Conservation (phyloP, 2,797 vertebrate genomes). For the Chiropotes sagulatus region DNA sequence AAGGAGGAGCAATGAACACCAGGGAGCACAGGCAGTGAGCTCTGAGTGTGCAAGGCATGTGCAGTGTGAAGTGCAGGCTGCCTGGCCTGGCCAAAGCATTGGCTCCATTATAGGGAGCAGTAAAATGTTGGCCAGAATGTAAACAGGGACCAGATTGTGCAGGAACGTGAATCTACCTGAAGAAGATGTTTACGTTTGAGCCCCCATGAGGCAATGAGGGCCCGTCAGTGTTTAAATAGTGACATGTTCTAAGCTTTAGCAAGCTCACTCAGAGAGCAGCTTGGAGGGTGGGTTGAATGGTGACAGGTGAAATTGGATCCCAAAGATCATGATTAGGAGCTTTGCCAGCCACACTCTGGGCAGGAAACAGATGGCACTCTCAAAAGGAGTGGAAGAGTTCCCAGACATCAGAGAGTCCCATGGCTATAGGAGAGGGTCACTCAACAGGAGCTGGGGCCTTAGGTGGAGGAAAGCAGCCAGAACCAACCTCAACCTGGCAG, state of each 20-base stretch:
- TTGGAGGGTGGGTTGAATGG: conserved; percentile 8
- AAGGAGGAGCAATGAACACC: neutral
- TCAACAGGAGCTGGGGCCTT: neutral
- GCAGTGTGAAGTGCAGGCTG: neutral
- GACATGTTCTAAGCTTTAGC: conserved; percentile 12
- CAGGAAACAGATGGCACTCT: conserved; percentile 67
- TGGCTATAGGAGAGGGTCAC: neutral
- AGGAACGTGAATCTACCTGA: neutral
- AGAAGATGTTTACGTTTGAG: neutral
- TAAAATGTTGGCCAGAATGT: neutral
- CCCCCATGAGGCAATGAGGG: neutral
- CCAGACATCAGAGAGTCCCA: conserved; percentile 35
- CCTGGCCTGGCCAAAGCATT: neutral
- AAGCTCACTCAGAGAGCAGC: conserved; percentile 24
- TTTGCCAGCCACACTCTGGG: conserved; percentile 8
- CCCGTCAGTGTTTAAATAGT: neutral
- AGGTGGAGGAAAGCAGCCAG: neutral
- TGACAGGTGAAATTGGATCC: conserved; percentile 50
- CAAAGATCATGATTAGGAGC: conserved; percentile 54
- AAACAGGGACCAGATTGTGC: neutral
- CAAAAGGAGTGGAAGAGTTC: conserved; percentile 53
- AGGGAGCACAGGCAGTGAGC: neutral
- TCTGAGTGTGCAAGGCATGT: neutral
- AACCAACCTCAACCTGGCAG: neutral
- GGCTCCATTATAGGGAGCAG: neutral